phyloP scores from a whole-genome alignment of 2,888 invertebrate species.

The Drosophila atroscutellata region DNA sequence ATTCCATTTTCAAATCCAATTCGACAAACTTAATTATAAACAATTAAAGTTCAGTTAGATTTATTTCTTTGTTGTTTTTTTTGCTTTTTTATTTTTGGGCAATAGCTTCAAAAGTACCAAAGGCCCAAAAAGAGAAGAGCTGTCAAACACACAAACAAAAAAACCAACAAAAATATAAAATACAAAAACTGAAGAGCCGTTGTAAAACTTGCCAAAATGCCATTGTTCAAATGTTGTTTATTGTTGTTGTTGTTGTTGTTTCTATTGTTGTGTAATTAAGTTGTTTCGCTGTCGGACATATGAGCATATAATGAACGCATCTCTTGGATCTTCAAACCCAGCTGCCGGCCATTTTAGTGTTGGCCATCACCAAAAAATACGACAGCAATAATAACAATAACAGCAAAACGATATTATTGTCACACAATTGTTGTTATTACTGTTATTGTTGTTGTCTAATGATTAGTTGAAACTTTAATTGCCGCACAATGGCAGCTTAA shows the following conservation, averaged over 20 bases:
- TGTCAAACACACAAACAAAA: conserved; percentile 39
- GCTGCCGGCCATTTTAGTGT: conserved; percentile 50
- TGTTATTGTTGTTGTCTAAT: conserved; percentile 56
- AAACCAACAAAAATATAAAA: neutral
- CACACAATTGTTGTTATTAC: conserved; percentile 67
- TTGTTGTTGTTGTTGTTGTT: conserved; percentile 23
- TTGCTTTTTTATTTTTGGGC: conserved; percentile 51
- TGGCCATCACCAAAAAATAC: neutral
- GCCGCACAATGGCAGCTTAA: conserved; percentile 73
- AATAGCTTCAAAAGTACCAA: conserved; percentile 33
- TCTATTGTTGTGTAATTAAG: conserved; percentile 77
- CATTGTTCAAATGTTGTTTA: conserved; percentile 54
- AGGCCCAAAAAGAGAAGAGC: conserved; percentile 25
- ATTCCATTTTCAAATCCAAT: conserved; percentile 18
- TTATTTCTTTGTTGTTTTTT: conserved; percentile 16
- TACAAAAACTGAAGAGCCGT: conserved; percentile 42
- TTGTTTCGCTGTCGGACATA: conserved; percentile 71
- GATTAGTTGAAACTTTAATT: conserved; percentile 78
- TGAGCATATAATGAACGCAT: conserved; percentile 62
- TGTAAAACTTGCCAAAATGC: conserved; percentile 61
- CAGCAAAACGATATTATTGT: conserved; percentile 65
- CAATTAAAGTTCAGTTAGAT: conserved; percentile 76
- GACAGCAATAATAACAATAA: conserved; percentile 26
- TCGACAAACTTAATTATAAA: conserved; percentile 76
- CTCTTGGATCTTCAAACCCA: conserved; percentile 48